A percentile compares a stretch with the other conserved stretches of the same genome.
These are phyloP conservation scores for Ceratosolen fusciceps DNA, from an alignment of 1,140 invertebrate genomes.

Conservation along the genomic window DNA sequence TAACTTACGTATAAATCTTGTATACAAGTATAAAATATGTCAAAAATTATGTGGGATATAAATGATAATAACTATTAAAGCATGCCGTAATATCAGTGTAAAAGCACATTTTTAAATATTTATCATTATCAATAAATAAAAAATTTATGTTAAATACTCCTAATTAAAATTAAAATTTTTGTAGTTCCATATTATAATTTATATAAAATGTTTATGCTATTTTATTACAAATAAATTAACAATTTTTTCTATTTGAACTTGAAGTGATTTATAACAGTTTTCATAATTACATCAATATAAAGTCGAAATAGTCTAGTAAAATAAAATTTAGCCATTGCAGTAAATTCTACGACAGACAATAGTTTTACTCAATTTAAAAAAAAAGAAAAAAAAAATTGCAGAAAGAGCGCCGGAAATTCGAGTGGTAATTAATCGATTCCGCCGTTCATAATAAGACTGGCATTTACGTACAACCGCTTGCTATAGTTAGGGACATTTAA, in stretches of 20 bases:
- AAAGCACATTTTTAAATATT: too few species aligned
- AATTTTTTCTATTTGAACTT: too few species aligned
- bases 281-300: slow-evolving; percentile 1
- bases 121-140: slow-evolving; percentile 15
- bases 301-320: not conserved
- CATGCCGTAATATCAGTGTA: slow-evolving; percentile 6
- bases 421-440: slow-evolving; percentile 51
- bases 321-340: slow-evolving; percentile 6
- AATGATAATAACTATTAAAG: not conserved
- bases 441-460: slow-evolving; percentile 56
- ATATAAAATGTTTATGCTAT: not conserved
- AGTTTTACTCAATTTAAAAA: slow-evolving; percentile 38
- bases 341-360: slow-evolving; percentile 32
- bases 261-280: too few species aligned
- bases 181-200: slow-evolving; percentile 3
- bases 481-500: slow-evolving; percentile 55
- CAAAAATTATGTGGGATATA: slow-evolving; percentile 25
- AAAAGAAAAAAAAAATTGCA: slow-evolving; percentile 35
- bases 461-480: slow-evolving; percentile 61
- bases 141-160: slow-evolving; percentile 12
- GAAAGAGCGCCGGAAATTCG: slow-evolving; percentile 51
- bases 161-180: slow-evolving; percentile 22
- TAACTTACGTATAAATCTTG: not conserved
- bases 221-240: too few species aligned
- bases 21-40: slow-evolving; percentile 19